These are phyloP conservation scores for Crax fasciolata DNA, from an alignment of 2,797 vertebrate species.

Conservation along the genomic window DNA sequence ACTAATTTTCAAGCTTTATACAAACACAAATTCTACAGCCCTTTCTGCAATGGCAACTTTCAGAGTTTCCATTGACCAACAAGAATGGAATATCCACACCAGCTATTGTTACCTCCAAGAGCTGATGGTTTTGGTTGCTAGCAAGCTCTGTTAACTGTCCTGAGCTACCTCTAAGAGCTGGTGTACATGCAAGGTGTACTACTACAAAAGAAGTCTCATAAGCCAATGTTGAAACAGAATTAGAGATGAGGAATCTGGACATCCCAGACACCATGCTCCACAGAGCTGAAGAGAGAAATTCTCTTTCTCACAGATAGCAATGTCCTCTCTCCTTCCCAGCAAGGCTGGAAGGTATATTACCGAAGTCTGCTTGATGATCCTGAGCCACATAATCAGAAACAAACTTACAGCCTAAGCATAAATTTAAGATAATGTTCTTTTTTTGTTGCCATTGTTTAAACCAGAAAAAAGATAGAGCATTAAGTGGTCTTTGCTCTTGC, in stretches of 20 bases:
- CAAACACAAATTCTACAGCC: neutral
- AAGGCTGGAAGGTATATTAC: neutral
- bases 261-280: neutral
- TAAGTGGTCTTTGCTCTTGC: neutral
- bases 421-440: neutral
- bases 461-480: neutral
- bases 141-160: neutral
- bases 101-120: neutral
- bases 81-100: neutral
- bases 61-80: neutral
- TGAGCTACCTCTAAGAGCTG: accelerated
- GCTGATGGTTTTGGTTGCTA: neutral
- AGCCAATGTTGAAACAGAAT: neutral
- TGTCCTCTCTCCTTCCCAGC: accelerated
- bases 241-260: neutral
- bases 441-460: neutral
- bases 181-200: neutral
- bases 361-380: neutral
- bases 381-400: neutral
- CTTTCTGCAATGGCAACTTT: neutral
- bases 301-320: neutral
- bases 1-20: neutral
- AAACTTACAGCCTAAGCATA: neutral
- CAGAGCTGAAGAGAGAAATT: accelerated
- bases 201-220: neutral